Evolutionary conservation across 2,797 vertebrate genomes (phyloP), one percentile per base, ranked within the genome.

Genomic region (Anableps anableps): DNA sequence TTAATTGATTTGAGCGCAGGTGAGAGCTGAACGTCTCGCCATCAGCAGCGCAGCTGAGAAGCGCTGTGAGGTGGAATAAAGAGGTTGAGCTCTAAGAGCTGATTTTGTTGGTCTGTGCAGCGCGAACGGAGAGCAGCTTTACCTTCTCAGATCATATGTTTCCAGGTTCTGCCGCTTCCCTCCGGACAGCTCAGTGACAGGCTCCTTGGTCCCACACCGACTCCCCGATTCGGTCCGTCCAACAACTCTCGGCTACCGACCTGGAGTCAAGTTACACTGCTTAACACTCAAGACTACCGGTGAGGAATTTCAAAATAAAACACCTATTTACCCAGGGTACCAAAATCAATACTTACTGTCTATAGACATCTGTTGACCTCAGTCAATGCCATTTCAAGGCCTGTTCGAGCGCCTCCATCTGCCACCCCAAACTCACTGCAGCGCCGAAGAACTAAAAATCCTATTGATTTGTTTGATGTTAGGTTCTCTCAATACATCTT

Each of bases 81-180:
- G 29, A 31, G 41, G 41, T 68, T 1, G 4, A 21, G 51, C n/a
- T n/a, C 26, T 29, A 5, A 13, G 10, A 14, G 76, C 60, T 0
- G 2, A 1, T 41, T 53, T 4, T 72, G 60, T 9, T 19, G 29
- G 10, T 82, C 7, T 64, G 60, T 0, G 64, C 62, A 19, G 34
- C 0, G 71, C 9, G 72, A 41, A 38, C 26, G 29, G 58, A 77
- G 53, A 80, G 75, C 75, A 66, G 80, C 1, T 26, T 2, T 88
- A 91, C 91, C 91, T 89, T 70, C 76, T 87, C 86, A 66, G 86
- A 81, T 83, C 88, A 80, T 36, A 68, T 9, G 90, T 36, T 38
- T 72, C 76, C 83, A 0, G 82, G 68, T 72, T 81, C 73, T 73
- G 80, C 75, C 19, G 68, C 66, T 82, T 80, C 85, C 80, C 87